Evolutionary conservation across 2,888 invertebrate genomes (phyloP).

Genomic region (Tachina grossa): DNA sequence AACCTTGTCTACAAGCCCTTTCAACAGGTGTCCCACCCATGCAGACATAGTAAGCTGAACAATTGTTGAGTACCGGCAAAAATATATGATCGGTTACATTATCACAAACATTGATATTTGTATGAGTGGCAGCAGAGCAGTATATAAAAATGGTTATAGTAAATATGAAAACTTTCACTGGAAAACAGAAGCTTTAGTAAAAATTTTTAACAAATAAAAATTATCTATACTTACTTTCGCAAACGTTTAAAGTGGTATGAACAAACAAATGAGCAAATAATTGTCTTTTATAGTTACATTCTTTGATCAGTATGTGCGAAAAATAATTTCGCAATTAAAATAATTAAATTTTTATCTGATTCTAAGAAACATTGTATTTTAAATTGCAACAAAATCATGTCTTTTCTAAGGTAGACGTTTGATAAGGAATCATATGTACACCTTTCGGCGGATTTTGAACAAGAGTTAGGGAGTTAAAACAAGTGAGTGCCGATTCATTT

Average conservation of each 20-base stretch:
- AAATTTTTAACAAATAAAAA: not conserved
- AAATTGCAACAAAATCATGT: not conserved
- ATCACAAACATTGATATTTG: slow-evolving; percentile 66
- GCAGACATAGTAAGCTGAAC: slow-evolving; percentile 76
- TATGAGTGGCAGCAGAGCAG: not conserved
- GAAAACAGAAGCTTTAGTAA: slow-evolving; percentile 9
- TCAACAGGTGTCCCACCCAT: slow-evolving; percentile 71
- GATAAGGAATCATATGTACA: slow-evolving; percentile 1
- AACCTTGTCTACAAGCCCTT: slow-evolving; percentile 72
- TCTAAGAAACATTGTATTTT: not conserved
- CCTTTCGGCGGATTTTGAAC: no score
- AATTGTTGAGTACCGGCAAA: slow-evolving; percentile 71
- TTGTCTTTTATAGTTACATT: slow-evolving; percentile 22
- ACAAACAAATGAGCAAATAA: slow-evolving; percentile 1
- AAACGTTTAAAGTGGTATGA: not conserved
- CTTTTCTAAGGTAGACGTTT: not conserved
- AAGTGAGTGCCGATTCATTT: no score
- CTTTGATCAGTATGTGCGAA: not conserved
- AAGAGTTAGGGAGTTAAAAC: no score
- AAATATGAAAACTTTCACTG: slow-evolving; percentile 67
- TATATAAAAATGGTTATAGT: slow-evolving; percentile 23
- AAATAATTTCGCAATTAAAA: slow-evolving; percentile 24
- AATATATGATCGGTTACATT: slow-evolving; percentile 71
- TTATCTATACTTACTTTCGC: slow-evolving; percentile 36
- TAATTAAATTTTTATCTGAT: slow-evolving; percentile 57